Base-by-base conservation (phyloP, 1,140 invertebrate species). In the Vanessa atalanta region DNA sequence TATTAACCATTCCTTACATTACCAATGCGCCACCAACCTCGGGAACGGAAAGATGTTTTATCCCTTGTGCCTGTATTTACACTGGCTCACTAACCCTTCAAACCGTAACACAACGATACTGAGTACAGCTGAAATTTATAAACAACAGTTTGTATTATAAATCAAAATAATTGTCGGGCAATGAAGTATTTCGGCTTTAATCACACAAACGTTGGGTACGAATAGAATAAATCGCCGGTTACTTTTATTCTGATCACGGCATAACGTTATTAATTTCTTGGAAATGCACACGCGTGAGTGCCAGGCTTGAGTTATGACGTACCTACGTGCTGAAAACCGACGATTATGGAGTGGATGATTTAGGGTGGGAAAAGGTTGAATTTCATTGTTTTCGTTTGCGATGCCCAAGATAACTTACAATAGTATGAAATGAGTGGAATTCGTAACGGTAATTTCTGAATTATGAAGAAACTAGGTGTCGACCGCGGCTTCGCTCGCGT, bases 181-280 rank as follows among this genome's bases (percentile, higher is more conserved):
- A 57, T 16, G 26, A 37, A 37, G 57, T 37, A 37, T 14, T 31
- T 37, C 26, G 14, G 31, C 57, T 43, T 15, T 37, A 11, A 31
- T 31, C 26, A 31, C 26, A 31, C 26, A 31, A 61, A 61, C 14
- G 31, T 61, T 31, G 26, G 57, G 57, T 61, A 37, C 57, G 57
- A 60, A 71, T 65, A 65, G 68, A 73, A 68, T 64, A 73, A 65
- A 15, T 64, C 57, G 57, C 20, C 23, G 61, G 43, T 31, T 31
- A 72, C 61, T 47, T 65, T 61, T 50, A 75, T 72, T 75, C 70
- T 57, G 61, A 72, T 76, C 65, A 73, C 72, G 78, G 55, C 65
- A 51, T 31, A 73, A 72, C 66, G 78, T 68, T 76, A 77, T 76
- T 76, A 74, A 79, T 79, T 77, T 72, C 63, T 77, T 70, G 65